These are phyloP conservation scores for Spisula solida DNA, from an alignment of 2,888 invertebrate species.

Conservation along the genomic window DNA sequence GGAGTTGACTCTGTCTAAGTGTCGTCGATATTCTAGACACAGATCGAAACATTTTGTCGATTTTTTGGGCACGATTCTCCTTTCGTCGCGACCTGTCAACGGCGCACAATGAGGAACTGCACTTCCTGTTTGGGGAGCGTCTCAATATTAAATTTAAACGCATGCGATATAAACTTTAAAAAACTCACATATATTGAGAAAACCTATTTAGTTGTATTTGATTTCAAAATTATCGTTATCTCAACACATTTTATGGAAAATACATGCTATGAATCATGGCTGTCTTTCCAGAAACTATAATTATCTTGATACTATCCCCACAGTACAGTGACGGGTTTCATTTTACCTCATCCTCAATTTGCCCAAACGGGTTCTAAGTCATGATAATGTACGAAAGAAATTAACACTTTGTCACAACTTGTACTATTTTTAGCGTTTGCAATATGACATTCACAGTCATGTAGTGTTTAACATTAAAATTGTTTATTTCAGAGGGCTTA, in stretches of 20 bases:
- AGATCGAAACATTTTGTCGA: constrained; percentile 60
- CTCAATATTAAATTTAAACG: not conserved
- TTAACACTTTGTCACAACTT: not conserved
- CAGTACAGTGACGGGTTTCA: constrained; percentile 6
- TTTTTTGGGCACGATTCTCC: not conserved
- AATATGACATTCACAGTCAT: not conserved
- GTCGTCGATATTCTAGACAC: constrained; percentile 46
- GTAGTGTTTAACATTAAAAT: not conserved
- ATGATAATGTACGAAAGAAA: not conserved
- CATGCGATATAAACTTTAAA: too few relatives aligned
- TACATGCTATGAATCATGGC: not conserved
- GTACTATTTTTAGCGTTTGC: not conserved
- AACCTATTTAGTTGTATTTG: too few relatives aligned
- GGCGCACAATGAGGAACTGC: constrained; percentile 38
- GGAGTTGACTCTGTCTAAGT: constrained; percentile 22
- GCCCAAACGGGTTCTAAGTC: not conserved
- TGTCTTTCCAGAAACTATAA: not conserved
- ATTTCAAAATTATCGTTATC: too few relatives aligned
- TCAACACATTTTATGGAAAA: not conserved
- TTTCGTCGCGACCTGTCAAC: constrained; percentile 38
- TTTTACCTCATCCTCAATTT: not conserved
- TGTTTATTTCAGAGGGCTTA: not conserved
- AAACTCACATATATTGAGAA: too few relatives aligned
- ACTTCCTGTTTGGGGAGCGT: constrained; percentile 58
- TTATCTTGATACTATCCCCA: not conserved